These are phyloP conservation scores for Microtus ochrogaster DNA, from an alignment of 2,113 vertebrate species.

Conservation along the genomic window DNA sequence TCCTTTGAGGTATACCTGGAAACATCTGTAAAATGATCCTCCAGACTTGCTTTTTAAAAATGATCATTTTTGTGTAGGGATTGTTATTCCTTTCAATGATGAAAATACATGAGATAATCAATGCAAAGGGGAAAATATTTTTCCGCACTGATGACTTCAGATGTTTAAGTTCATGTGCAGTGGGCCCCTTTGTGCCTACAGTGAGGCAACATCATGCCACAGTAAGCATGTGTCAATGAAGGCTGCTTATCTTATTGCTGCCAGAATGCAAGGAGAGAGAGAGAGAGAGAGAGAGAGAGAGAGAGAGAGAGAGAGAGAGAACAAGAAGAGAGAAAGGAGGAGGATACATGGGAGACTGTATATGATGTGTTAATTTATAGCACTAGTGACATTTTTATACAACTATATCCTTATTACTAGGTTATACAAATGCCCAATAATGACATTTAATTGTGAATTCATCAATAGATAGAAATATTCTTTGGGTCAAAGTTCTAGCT, in stretches of 20 bases:
- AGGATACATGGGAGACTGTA: background rate
- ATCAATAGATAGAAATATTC: background rate
- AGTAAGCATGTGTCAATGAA: no score
- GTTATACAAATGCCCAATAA: background rate
- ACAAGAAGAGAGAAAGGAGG: background rate
- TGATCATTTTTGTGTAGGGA: background rate
- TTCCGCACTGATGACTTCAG: background rate
- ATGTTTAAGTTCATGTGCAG: background rate
- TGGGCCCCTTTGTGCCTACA: background rate
- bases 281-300: no score
- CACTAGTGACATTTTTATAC: no score
- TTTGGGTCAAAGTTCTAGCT: background rate
- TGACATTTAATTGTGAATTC: background rate
- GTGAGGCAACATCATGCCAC: background rate
- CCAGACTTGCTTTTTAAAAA: background rate
- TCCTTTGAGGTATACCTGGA: background rate
- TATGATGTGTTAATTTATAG: background rate
- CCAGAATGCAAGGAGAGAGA: background rate
- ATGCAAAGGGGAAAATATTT: background rate
- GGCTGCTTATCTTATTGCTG: background rate
- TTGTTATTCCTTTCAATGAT: background rate
- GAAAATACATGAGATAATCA: background rate
- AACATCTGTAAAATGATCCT: background rate
- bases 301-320: background rate
- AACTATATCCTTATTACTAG: background rate